Evolutionary conservation across 1,140 invertebrate genomes (phyloP).

Genomic region (Cyclargus thomasi): DNA sequence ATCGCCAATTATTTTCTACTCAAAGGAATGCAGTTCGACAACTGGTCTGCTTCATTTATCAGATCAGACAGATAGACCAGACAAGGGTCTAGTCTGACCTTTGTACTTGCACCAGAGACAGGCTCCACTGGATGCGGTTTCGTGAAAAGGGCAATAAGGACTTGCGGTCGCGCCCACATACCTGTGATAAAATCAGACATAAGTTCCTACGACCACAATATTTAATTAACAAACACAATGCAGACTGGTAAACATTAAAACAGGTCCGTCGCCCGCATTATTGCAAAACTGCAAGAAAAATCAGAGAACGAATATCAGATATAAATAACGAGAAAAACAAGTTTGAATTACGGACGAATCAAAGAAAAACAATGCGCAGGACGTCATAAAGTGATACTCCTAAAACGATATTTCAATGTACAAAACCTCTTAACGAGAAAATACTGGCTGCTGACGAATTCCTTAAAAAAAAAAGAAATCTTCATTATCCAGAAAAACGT

Average conservation of each 20-base stretch:
- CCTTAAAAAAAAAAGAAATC: neutral
- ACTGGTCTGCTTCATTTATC: neutral
- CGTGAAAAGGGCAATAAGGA: slow-evolving; percentile 26
- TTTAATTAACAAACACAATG: slow-evolving; percentile 17
- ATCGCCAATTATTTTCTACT: neutral
- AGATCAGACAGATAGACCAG: neutral
- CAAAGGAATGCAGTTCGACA: neutral
- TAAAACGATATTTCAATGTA: neutral
- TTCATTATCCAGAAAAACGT: neutral
- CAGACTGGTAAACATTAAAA: slow-evolving; percentile 1
- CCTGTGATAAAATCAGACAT: slow-evolving; percentile 31
- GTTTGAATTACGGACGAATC: neutral
- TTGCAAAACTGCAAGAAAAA: neutral
- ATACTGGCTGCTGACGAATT: neutral
- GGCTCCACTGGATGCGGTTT: slow-evolving; percentile 1
- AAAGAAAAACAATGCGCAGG: neutral
- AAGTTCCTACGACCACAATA: slow-evolving; percentile 26
- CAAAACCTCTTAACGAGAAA: neutral
- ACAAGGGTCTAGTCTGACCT: neutral
- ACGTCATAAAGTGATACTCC: neutral
- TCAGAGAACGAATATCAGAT: neutral
- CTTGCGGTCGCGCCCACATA: slow-evolving; percentile 47
- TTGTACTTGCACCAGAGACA: neutral
- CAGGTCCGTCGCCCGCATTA: neutral
- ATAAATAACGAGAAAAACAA: neutral